Conservation (phyloP, 2,888 invertebrate species). For the Polymixis flavicincta region DNA sequence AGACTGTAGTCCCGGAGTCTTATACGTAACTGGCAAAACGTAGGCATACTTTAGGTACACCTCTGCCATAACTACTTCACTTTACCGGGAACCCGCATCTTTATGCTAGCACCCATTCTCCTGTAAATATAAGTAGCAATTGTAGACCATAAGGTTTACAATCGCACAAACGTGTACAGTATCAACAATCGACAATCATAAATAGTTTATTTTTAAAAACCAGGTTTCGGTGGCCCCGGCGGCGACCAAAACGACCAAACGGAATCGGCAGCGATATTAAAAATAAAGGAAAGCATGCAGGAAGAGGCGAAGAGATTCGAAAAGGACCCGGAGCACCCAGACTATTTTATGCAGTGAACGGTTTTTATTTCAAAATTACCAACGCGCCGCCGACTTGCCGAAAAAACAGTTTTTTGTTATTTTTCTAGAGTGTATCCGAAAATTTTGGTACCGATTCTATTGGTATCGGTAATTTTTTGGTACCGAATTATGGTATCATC, state of each 20-base stretch:
- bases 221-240: conserved; percentile 89
- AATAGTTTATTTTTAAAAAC: conserved; percentile 72
- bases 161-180: conserved; percentile 71
- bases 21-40: too few species aligned
- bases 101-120: background rate
- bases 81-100: background rate
- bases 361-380: conserved; percentile 45
- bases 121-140: conserved; percentile 10
- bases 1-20: too few species aligned
- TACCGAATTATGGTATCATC: conserved; percentile 33
- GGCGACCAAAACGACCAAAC: conserved; percentile 95
- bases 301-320: conserved; percentile 99
- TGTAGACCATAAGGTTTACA: conserved; percentile 69
- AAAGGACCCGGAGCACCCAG: conserved; percentile 99
- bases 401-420: conserved; percentile 34
- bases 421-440: conserved; percentile 19
- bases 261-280: conserved; percentile 99
- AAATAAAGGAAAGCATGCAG: conserved; percentile 99
- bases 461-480: conserved; percentile 47
- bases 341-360: conserved; percentile 98
- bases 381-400: conserved; percentile 65
- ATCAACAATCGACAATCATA: conserved; percentile 56
- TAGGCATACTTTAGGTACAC: too few species aligned
- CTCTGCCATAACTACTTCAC: too few species aligned
- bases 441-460: conserved; percentile 39